Evolutionary conservation across 2,113 vertebrate species (phyloP).

Genomic region (Psettodes erumei): DNA sequence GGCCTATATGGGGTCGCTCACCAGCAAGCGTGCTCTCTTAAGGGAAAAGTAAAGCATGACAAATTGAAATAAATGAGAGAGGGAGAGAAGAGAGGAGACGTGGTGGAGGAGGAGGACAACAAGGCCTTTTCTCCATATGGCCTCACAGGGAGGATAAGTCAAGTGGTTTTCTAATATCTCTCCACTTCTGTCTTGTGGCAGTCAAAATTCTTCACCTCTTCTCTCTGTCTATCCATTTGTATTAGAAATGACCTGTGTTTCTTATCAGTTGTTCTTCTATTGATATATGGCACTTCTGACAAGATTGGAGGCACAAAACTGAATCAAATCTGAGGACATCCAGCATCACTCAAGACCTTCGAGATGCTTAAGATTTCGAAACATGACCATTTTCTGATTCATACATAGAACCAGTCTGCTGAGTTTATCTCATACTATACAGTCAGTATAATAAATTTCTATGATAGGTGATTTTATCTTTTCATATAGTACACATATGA

Average conservation of each 20-base stretch:
- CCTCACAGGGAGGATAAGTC: conserved; percentile 39
- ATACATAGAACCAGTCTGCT: conserved; percentile 17
- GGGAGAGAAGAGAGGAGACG: conserved; percentile 58
- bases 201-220: conserved; percentile 27
- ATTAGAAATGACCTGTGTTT: not conserved
- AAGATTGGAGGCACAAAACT: not conserved
- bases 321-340: not conserved
- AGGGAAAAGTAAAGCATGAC: conserved; percentile 83
- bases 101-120: conserved; percentile 49
- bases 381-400: conserved; percentile 6
- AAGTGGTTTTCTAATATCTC: conserved; percentile 40
- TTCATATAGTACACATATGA: conserved; percentile 14
- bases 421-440: conserved; percentile 33
- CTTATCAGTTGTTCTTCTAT: not conserved
- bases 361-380: conserved; percentile 11
- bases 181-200: conserved; percentile 33
- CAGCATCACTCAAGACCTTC: conserved; percentile 14
- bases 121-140: conserved; percentile 67
- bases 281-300: not conserved
- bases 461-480: conserved; percentile 52
- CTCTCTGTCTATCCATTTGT: conserved; percentile 18
- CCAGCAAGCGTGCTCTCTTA: conserved; percentile 75
- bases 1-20: conserved; percentile 76
- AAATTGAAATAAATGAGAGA: conserved; percentile 89
- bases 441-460: conserved; percentile 24